A percentile compares a stretch with the other conserved stretches of the same genome.
These are phyloP conservation scores for Hiodon alosoides DNA, from an alignment of 2,113 vertebrate species.

Conservation along the genomic window DNA sequence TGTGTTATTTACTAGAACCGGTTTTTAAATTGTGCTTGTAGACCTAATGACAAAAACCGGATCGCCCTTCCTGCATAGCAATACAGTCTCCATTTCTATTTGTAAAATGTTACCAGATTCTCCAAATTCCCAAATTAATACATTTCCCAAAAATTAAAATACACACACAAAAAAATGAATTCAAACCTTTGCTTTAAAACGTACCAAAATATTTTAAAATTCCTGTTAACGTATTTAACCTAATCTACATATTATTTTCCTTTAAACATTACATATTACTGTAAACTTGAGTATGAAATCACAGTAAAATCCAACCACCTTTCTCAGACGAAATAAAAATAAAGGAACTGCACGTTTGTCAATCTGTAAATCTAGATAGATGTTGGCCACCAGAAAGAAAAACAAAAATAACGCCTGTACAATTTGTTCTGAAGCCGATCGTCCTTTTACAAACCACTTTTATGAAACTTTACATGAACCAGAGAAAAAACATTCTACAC, in stretches of 20 bases:
- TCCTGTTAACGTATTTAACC: neutral
- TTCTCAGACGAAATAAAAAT: neutral
- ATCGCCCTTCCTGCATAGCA: neutral
- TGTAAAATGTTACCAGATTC: neutral
- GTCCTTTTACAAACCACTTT: conserved; percentile 13
- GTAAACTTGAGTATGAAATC: conserved; percentile 1
- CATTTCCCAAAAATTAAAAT: conserved; percentile 12
- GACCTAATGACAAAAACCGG: neutral
- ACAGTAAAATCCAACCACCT: neutral
- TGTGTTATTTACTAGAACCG: conserved; percentile 11
- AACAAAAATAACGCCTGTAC: conserved; percentile 39
- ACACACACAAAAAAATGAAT: conserved; percentile 11
- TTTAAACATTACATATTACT: conserved; percentile 12
- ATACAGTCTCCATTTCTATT: neutral
- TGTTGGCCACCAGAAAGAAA: conserved; percentile 13
- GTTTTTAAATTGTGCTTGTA: conserved; percentile 28
- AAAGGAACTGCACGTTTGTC: neutral
- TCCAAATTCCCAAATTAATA: neutral
- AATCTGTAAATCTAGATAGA: conserved; percentile 1
- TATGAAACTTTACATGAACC: neutral
- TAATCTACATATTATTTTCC: neutral
- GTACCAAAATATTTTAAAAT: conserved; percentile 15
- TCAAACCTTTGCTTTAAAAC: conserved; percentile 7
- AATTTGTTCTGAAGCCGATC: conserved; percentile 32
- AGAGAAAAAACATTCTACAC: neutral